Evolutionary conservation across 2,113 vertebrate genomes (phyloP).

Genomic region (Xenus cinereus): DNA sequence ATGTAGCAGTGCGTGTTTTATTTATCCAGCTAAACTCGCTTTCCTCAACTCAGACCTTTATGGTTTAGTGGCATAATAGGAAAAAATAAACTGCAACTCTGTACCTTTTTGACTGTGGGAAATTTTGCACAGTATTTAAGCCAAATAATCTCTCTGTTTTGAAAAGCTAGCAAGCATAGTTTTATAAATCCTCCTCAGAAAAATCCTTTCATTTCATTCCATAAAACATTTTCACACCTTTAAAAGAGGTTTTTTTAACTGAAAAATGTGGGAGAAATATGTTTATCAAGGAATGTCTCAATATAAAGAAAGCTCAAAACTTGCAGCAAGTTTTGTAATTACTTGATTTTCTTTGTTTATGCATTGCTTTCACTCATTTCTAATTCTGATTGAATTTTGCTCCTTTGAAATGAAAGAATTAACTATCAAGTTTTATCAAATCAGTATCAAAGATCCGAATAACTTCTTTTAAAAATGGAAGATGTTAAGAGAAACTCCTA

Average conservation of each 20-base stretch:
- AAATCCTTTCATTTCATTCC: not conserved
- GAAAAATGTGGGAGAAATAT: not conserved
- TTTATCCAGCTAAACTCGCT: not conserved
- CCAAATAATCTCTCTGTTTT: not conserved
- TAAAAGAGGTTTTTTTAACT: not conserved
- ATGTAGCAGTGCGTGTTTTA: not conserved
- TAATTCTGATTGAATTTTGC: not conserved
- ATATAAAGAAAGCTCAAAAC: not conserved
- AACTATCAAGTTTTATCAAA: not conserved
- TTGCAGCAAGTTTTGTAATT: not conserved
- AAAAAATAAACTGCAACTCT: not conserved
- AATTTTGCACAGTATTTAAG: not conserved
- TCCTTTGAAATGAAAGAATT: not conserved
- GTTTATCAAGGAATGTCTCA: not conserved
- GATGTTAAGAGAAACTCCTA: not conserved
- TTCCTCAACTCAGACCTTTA: not conserved
- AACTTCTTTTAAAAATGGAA: accelerated
- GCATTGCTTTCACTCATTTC: not conserved
- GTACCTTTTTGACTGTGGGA: not conserved
- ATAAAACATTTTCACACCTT: not conserved
- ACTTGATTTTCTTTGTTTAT: not conserved
- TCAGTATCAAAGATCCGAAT: not conserved
- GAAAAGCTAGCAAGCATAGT: not conserved
- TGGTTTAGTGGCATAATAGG: not conserved
- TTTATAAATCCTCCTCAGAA: not conserved